phyloP scores from a whole-genome alignment of 92 coral and sea anemone species.

The Parazoanthus atlanticus region DNA sequence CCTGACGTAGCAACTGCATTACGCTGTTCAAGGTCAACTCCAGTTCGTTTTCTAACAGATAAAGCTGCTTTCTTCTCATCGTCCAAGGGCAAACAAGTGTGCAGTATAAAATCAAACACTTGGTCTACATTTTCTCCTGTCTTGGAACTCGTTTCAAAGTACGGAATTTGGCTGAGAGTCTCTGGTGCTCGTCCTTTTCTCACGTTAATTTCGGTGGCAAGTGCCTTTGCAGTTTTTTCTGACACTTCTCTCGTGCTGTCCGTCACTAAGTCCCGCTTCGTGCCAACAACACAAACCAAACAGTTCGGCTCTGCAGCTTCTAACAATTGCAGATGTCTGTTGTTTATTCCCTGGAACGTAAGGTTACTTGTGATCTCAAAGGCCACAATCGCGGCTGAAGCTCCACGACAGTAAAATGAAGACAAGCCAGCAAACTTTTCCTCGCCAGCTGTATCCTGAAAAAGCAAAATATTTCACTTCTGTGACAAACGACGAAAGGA shows the following conservation, averaged over 20 bases:
- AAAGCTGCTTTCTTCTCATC: conserved; percentile 55
- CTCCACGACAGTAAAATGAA: conserved; percentile 97
- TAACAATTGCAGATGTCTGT: conserved; percentile 85
- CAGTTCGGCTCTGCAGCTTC: conserved; percentile 91
- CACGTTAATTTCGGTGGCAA: conserved; percentile 79
- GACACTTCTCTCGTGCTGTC: conserved; percentile 58
- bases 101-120: conserved; percentile 84
- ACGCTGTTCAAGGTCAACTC: conserved; percentile 57
- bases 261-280: conserved; percentile 84
- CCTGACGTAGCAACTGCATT: background rate
- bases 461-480: background rate
- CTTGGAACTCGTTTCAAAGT: conserved; percentile 96
- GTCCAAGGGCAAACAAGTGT: conserved; percentile 90
- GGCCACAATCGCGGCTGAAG: conserved; percentile 95
- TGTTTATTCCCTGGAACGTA: conserved; percentile 70
- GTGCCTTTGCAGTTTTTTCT: conserved; percentile 63
- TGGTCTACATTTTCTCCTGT: conserved; percentile 89
- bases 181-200: conserved; percentile 59
- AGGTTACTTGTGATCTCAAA: conserved; percentile 75
- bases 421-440: conserved; percentile 92
- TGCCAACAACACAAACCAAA: conserved; percentile 85
- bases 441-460: conserved; percentile 98
- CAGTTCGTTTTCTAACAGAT: conserved; percentile 55
- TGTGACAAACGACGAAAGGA: background rate
- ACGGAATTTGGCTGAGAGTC: conserved; percentile 66